phyloP scores from a whole-genome alignment of 2,888 invertebrate species.

The Drosophila percnosoma region DNA sequence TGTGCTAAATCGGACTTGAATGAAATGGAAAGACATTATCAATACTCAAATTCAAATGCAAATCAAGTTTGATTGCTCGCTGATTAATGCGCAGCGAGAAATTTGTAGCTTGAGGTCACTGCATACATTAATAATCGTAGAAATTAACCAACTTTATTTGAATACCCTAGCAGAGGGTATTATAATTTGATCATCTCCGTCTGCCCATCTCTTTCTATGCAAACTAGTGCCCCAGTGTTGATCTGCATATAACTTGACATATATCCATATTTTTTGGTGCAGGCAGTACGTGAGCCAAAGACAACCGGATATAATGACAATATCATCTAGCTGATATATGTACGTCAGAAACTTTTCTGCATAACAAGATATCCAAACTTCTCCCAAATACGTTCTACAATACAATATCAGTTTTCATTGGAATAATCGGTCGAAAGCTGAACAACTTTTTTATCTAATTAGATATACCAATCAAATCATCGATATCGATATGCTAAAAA shows the following conservation, averaged over 20 bases:
- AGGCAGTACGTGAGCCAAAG: neutral
- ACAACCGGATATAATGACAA: neutral
- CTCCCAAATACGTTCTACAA: neutral
- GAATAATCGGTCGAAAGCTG: neutral
- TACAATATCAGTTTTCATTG: neutral
- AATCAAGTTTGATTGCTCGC: neutral
- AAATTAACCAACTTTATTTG: neutral
- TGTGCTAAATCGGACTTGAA: neutral
- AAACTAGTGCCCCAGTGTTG: neutral
- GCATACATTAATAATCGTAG: constrained; percentile 24
- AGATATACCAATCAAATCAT: neutral
- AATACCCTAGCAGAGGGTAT: neutral
- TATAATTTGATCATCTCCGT: neutral
- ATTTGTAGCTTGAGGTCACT: constrained; percentile 28
- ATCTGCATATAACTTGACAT: neutral
- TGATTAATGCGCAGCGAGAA: constrained; percentile 4
- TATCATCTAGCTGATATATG: neutral
- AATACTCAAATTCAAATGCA: constrained; percentile 2
- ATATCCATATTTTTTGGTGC: neutral
- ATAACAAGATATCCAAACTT: neutral
- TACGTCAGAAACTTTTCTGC: neutral
- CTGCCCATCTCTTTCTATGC: neutral
- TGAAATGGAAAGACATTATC: neutral
- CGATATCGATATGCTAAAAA: neutral
- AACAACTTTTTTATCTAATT: neutral